Conservation (phyloP, 2,113 vertebrate species). For the Narcine bancroftii region DNA sequence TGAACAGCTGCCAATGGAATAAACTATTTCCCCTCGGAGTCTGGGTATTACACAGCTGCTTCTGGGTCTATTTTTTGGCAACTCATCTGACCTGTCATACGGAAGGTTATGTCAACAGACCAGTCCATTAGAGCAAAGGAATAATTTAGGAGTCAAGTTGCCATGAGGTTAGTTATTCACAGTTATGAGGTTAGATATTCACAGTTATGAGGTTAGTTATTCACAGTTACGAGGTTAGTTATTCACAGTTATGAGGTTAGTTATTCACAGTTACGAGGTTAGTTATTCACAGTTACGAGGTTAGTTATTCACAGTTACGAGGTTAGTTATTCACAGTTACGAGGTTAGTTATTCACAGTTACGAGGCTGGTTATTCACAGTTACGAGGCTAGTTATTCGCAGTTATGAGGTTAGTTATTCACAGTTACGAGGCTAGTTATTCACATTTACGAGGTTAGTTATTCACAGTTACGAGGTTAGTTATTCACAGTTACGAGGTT, state of each 20-base stretch:
- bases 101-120: constrained; percentile 21
- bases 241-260: neutral
- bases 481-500: neutral
- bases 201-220: neutral
- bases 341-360: neutral
- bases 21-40: constrained; percentile 21
- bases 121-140: neutral
- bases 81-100: constrained; percentile 28
- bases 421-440: too few relatives aligned
- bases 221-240: neutral
- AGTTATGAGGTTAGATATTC: neutral
- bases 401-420: neutral
- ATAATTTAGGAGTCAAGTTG: constrained; percentile 6
- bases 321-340: neutral
- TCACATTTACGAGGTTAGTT: neutral
- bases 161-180: neutral
- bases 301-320: neutral
- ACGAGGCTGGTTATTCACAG: too few relatives aligned
- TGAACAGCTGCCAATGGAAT: constrained; percentile 35
- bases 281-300: neutral
- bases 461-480: neutral
- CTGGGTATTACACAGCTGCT: constrained; percentile 27
- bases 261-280: neutral
- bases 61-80: constrained; percentile 4
- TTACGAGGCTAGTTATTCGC: neutral